These are phyloP conservation scores for Xiphophorus birchmanni DNA, from an alignment of 2,797 vertebrate genomes.

Conservation along the genomic window DNA sequence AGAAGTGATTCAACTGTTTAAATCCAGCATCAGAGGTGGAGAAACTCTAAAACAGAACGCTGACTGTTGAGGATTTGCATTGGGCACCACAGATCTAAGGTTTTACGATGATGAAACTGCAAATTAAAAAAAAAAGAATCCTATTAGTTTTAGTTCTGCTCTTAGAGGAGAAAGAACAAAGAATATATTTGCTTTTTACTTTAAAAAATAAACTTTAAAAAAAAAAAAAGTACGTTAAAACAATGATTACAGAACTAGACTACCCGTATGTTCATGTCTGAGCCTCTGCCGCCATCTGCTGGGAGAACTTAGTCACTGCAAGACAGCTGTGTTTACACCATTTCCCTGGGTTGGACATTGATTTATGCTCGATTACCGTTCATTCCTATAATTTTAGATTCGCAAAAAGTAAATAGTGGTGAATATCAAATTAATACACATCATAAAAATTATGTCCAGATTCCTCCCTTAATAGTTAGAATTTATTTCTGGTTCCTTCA, in stretches of 20 bases:
- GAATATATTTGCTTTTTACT: not conserved
- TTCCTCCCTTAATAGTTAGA: not conserved
- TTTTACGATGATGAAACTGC: not conserved
- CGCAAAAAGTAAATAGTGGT: not conserved
- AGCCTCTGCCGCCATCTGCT: slow-evolving; percentile 61
- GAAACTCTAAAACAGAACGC: not conserved
- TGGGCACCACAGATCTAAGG: not conserved
- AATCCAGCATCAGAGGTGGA: not conserved
- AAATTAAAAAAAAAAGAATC: not conserved
- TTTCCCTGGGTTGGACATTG: not conserved
- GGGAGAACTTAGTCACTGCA: slow-evolving; percentile 12
- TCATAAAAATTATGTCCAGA: not conserved
- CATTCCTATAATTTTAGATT: not conserved
- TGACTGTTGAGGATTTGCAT: not conserved
- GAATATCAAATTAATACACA: not conserved
- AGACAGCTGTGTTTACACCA: not conserved
- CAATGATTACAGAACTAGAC: too few relatives aligned
- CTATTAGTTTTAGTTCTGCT: not conserved
- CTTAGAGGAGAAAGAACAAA: not conserved
- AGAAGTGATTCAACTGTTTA: not conserved
- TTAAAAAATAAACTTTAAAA: too few relatives aligned
- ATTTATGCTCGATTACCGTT: not conserved
- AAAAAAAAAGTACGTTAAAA: too few relatives aligned
- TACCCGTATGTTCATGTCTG: not conserved
- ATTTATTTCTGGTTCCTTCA: not conserved